Evolutionary conservation across 2,113 vertebrate genomes (phyloP), one percentile per base, ranked within the genome.

Genomic region (Zootoca vivipara): DNA sequence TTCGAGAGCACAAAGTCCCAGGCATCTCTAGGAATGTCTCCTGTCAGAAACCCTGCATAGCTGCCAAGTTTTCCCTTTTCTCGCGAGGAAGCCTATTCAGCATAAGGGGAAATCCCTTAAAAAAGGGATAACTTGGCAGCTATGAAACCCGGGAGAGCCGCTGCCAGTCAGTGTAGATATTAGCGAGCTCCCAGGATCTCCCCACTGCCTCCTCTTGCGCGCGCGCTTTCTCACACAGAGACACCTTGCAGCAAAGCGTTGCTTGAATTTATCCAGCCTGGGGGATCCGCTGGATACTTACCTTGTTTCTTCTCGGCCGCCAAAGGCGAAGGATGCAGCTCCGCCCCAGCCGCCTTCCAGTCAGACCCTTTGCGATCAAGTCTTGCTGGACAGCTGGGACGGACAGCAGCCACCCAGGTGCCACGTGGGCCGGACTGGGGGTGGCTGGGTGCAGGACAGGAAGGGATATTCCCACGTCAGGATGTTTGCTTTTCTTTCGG

Each of bases 361-460:
- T 26, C 26, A 70, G 67, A 26, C 2, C 26, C 67, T 70, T 12
- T 70, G 65, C 72, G 58, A 42, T 78, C 81, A 40, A 65, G 0
- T 35, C 22, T 64, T 58, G 7, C 26, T 22, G 58, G 58, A 62
- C 58, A 33, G 64, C 46, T 52, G 46, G 46, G 46, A 52, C 46
- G 46, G 46, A 52, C 46, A 52, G 4, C 78, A 0, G 9, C 10
- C 74, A 20, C 77, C 13, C 52, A 46, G 67, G 77, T 70, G 77
- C 77, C 65, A 79, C 85, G 77, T 77, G 74, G 85, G 38, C 74
- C 18, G 42, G 33, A 5, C 64, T 38, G 87, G 73, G 80, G 87
- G 72, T 69, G 87, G 87, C 81, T 22, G 56, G 72, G 24, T 26
- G n/a, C 42, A 26, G 16, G 79, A 18, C 74, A 72, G 28, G 77